These are phyloP conservation scores for Drosophila prostipennis DNA, from an alignment of 2,888 invertebrate species.

Conservation along the genomic window DNA sequence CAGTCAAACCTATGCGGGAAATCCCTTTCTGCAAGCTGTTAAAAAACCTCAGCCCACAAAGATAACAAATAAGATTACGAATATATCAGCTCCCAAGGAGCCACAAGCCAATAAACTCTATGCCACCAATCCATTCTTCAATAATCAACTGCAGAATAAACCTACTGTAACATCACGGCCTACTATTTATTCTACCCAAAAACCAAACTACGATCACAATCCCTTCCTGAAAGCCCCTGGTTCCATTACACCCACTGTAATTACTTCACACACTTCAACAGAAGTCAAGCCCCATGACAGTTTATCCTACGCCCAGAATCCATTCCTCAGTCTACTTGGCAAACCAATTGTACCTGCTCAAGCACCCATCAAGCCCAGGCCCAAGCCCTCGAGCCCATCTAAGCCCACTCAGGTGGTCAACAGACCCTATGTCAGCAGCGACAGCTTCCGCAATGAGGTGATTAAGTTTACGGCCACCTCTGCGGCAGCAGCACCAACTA, in stretches of 20 bases:
- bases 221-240: slow-evolving; percentile 53
- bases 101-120: slow-evolving; percentile 13
- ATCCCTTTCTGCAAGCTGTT: slow-evolving; percentile 51
- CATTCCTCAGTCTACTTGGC: slow-evolving; percentile 48
- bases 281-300: slow-evolving; percentile 6
- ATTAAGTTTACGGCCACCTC: slow-evolving; percentile 53
- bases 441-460: slow-evolving; percentile 59
- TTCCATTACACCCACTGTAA: slow-evolving; percentile 6
- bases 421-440: slow-evolving; percentile 63
- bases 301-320: slow-evolving; percentile 50
- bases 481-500: slow-evolving; percentile 16
- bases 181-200: slow-evolving; percentile 6
- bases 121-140: slow-evolving; percentile 24
- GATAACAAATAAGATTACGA: slow-evolving; percentile 5
- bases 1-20: slow-evolving; percentile 30
- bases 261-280: slow-evolving; percentile 1
- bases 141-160: not conserved
- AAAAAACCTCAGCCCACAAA: slow-evolving; percentile 12
- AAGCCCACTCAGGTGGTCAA: slow-evolving; percentile 26
- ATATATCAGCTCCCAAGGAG: slow-evolving; percentile 17
- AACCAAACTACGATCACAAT: slow-evolving; percentile 45
- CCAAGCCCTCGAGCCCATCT: slow-evolving; percentile 29
- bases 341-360: slow-evolving; percentile 29
- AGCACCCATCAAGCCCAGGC: slow-evolving; percentile 21
- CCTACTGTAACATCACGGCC: not conserved